Evolutionary conservation across 2,797 vertebrate genomes (phyloP).

Genomic region (Enteromius fasciolatus): DNA sequence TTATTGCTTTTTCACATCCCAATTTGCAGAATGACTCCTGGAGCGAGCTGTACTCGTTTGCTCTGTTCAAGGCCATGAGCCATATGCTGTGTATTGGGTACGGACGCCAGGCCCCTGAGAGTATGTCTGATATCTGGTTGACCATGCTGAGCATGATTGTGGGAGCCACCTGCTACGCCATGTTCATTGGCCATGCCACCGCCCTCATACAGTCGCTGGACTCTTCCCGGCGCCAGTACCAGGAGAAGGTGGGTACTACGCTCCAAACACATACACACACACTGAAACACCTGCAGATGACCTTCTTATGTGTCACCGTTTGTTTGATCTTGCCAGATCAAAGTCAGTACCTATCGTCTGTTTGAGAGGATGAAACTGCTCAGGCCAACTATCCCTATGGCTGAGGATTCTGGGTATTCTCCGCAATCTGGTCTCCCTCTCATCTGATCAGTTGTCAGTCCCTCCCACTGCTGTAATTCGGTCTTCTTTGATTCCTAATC

Average conservation of each 20-base stretch:
- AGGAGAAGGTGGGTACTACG: conserved; percentile 88
- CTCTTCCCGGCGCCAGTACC: conserved; percentile 94
- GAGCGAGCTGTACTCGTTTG: conserved; percentile 94
- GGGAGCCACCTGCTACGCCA: conserved; percentile 96
- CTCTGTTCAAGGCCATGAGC: conserved; percentile 97
- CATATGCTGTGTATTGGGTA: conserved; percentile 98
- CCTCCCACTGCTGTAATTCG: conserved; percentile 49
- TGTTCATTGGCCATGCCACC: conserved; percentile 97
- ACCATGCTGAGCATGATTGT: conserved; percentile 99
- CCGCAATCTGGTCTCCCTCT: conserved; percentile 36
- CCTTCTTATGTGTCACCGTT: conserved; percentile 38
- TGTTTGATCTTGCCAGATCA: conserved; percentile 55
- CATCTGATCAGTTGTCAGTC: conserved; percentile 52
- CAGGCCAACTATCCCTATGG: conserved; percentile 39
- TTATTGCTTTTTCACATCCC: conserved; percentile 17
- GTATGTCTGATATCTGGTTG: conserved; percentile 97
- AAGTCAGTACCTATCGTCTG: conserved; percentile 46
- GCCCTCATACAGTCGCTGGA: conserved; percentile 97
- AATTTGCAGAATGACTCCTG: conserved; percentile 89
- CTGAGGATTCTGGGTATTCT: conserved; percentile 48
- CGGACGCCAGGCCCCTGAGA: conserved; percentile 91
- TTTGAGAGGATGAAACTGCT: conserved; percentile 41
- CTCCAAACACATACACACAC: background rate
- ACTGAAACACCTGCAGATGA: conserved; percentile 40
- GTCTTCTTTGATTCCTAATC: conserved; percentile 62